phyloP scores from a whole-genome alignment of 2,888 invertebrate species.

The Lampropteryx suffumata region DNA sequence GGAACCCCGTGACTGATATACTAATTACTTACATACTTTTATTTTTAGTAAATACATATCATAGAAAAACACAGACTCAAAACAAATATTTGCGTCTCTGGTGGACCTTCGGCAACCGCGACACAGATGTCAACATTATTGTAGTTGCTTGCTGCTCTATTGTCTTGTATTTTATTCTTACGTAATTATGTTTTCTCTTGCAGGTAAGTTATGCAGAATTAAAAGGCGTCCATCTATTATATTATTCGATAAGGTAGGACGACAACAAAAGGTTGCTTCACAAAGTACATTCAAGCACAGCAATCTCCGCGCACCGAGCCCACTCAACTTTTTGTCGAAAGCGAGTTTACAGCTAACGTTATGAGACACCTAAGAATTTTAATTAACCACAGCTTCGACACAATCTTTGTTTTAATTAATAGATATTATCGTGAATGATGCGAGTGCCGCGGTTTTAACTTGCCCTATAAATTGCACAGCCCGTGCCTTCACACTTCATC shows the following conservation, averaged over 20 bases:
- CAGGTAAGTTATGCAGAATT: slow-evolving; percentile 30
- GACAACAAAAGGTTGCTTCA: slow-evolving; percentile 10
- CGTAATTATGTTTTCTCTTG: slow-evolving; percentile 22
- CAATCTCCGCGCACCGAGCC: slow-evolving; percentile 13
- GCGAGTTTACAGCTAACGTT: slow-evolving; percentile 38
- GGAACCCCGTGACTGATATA: no score
- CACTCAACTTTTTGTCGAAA: slow-evolving; percentile 33
- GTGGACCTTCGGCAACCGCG: no score
- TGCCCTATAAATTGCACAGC: slow-evolving; percentile 62
- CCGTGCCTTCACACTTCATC: slow-evolving; percentile 71
- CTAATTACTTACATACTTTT: no score
- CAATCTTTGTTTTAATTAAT: slow-evolving; percentile 53
- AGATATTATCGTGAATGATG: slow-evolving; percentile 61
- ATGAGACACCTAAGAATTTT: slow-evolving; percentile 47
- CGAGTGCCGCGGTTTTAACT: slow-evolving; percentile 58
- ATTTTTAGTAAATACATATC: no score
- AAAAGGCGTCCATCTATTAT: slow-evolving; percentile 12
- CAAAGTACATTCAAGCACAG: slow-evolving; percentile 4
- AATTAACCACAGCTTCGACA: slow-evolving; percentile 41
- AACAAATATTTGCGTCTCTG: no score
- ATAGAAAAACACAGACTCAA: no score
- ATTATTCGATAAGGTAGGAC: slow-evolving; percentile 10
- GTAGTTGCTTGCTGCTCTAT: no score
- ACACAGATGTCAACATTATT: no score
- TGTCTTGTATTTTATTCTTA: neutral